These are phyloP conservation scores for Laticauda laticaudata DNA, from an alignment of 2,113 vertebrate genomes.

Conservation along the genomic window DNA sequence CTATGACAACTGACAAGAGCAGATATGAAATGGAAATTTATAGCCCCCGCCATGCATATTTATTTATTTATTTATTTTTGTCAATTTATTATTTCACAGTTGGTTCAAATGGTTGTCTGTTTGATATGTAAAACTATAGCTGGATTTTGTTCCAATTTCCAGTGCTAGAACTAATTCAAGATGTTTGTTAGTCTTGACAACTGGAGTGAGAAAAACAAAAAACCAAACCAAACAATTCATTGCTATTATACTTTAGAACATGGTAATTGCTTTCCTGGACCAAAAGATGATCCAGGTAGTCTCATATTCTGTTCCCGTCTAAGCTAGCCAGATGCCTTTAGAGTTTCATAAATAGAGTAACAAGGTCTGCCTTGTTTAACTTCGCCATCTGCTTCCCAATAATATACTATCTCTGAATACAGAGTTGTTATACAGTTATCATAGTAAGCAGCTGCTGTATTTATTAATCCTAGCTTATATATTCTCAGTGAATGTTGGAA, in stretches of 20 bases:
- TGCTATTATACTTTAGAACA: background rate
- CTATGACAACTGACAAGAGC: conserved; percentile 8
- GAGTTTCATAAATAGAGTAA: background rate
- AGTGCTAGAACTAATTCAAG: background rate
- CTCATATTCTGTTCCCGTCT: background rate
- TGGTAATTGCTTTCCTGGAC: background rate
- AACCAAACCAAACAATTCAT: background rate
- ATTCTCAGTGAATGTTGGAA: background rate
- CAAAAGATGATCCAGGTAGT: background rate
- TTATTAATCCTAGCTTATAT: background rate
- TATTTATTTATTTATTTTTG: no score
- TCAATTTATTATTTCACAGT: background rate
- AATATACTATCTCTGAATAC: background rate
- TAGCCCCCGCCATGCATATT: background rate
- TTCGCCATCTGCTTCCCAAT: background rate
- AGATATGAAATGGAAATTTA: background rate
- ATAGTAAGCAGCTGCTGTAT: background rate
- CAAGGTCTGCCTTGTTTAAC: background rate
- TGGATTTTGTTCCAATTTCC: background rate
- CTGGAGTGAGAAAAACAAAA: background rate
- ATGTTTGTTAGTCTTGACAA: background rate
- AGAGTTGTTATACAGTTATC: background rate
- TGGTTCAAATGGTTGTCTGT: background rate
- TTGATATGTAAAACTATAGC: background rate
- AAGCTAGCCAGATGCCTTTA: background rate